These are phyloP conservation scores for Phyllotis vaccarum DNA, from an alignment of 2,797 vertebrate genomes.

Conservation along the genomic window DNA sequence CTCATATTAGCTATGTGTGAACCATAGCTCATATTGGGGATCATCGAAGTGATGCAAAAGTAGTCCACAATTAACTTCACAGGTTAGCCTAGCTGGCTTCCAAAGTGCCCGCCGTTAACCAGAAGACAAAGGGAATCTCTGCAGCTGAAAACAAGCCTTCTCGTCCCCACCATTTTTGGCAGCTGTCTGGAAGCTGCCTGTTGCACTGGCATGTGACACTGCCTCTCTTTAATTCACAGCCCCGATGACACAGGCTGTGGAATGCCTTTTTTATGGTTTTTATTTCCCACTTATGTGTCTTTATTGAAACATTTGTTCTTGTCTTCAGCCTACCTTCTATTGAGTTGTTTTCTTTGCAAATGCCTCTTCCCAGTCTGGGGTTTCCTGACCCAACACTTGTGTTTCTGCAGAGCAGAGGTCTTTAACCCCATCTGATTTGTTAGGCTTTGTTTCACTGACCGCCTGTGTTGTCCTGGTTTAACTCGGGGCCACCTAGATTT, in stretches of 20 bases:
- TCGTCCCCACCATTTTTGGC: not conserved
- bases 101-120: not conserved
- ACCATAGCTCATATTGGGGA: not conserved
- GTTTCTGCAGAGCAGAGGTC: not conserved
- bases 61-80: not conserved
- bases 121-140: not conserved
- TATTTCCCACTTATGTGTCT: not conserved
- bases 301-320: not conserved
- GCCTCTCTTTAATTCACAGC: not conserved
- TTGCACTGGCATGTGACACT: not conserved
- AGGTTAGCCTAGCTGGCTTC: not conserved
- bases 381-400: not conserved
- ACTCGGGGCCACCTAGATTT: not conserved
- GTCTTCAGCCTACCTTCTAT: not conserved
- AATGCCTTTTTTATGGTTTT: not conserved
- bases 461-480: not conserved
- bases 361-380: not conserved
- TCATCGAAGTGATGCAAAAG: constrained; percentile 2
- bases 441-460: not conserved
- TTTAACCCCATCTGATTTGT: not conserved
- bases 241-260: not conserved
- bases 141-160: not conserved
- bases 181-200: not conserved
- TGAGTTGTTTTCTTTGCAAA: constrained; percentile 11
- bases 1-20: not conserved